Conservation (phyloP, 2,113 vertebrate genomes). For the Heterochromis multidens region DNA sequence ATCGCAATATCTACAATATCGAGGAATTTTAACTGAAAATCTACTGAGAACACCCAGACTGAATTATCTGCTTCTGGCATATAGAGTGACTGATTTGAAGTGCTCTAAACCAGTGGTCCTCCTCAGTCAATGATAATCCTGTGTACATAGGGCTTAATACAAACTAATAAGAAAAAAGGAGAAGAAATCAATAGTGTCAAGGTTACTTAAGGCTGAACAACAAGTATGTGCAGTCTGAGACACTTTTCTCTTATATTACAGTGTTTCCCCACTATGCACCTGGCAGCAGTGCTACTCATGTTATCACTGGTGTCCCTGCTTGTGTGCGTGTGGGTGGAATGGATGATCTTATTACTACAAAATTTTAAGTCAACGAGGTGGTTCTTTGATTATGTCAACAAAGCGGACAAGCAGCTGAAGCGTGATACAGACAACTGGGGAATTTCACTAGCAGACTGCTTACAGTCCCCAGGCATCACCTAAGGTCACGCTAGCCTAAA, state of each 20-base stretch:
- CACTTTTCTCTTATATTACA: neutral
- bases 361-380: neutral
- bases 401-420: neutral
- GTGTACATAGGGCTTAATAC: neutral
- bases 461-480: neutral
- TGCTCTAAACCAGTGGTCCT: neutral
- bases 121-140: neutral
- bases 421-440: neutral
- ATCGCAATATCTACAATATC: neutral
- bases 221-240: neutral
- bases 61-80: neutral
- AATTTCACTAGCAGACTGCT: neutral
- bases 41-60: neutral
- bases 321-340: neutral
- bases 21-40: neutral
- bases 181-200: neutral
- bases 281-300: neutral
- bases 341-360: neutral
- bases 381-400: neutral
- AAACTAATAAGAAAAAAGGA: neutral
- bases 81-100: too few relatives aligned
- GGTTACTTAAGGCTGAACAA: neutral
- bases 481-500: neutral
- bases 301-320: neutral
- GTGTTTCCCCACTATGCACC: neutral